Percentiles rank a stretch among this genome's conserved stretches.
Evolutionary conservation across 2,888 invertebrate species (phyloP).

Genomic region (Diaperis boleti): DNA sequence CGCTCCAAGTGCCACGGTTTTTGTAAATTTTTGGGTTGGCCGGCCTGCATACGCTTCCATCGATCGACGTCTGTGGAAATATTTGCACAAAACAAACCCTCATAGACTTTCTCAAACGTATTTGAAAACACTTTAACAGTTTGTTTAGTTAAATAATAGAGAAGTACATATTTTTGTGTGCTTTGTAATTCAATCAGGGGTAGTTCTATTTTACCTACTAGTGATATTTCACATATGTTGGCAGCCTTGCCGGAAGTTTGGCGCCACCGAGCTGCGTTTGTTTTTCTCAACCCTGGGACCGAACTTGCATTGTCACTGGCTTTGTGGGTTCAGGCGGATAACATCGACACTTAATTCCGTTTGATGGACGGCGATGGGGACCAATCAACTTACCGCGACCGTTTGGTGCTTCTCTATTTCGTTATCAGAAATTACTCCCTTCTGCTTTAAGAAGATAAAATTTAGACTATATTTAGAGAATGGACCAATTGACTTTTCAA

Average conservation of each 20-base stretch:
- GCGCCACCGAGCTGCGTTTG: slow-evolving; percentile 62
- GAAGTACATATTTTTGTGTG: slow-evolving; percentile 64
- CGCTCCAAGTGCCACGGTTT: slow-evolving; percentile 10
- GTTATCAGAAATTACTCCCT: no score
- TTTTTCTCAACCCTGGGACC: slow-evolving; percentile 60
- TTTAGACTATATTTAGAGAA: no score
- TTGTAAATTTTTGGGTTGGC: slow-evolving; percentile 9
- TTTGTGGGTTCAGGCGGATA: slow-evolving; percentile 42
- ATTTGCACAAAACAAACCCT: slow-evolving; percentile 58
- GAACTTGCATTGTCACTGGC: slow-evolving; percentile 56
- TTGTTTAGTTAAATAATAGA: slow-evolving; percentile 66
- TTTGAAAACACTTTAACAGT: slow-evolving; percentile 65
- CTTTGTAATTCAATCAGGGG: slow-evolving; percentile 62
- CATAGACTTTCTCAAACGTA: slow-evolving; percentile 55
- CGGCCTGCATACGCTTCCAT: neutral
- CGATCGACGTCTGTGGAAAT: slow-evolving; percentile 50
- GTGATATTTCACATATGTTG: slow-evolving; percentile 62
- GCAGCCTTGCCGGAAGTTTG: slow-evolving; percentile 63
- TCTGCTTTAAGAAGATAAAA: no score
- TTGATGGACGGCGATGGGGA: slow-evolving; percentile 3
- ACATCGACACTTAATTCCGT: slow-evolving; percentile 44
- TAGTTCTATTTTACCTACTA: slow-evolving; percentile 54
- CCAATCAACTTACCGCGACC: no score
- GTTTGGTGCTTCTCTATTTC: no score
- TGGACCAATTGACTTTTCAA: no score